phyloP scores from a whole-genome alignment of 2,797 vertebrate genomes.

The Sebastes flavidus region DNA sequence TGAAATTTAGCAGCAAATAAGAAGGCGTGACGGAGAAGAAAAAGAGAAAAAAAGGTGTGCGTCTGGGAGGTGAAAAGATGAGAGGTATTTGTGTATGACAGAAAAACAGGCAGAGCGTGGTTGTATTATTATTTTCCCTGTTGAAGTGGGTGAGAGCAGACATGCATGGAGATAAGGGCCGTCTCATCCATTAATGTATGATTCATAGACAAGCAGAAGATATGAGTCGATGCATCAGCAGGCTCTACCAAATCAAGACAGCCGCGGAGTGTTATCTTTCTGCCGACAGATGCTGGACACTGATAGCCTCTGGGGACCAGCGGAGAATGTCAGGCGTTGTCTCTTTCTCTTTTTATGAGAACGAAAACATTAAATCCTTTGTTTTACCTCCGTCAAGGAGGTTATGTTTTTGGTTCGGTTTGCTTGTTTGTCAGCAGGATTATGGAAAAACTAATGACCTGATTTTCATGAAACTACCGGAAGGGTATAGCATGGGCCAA shows the following conservation, averaged over 20 bases:
- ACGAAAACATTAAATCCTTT: constrained; percentile 3
- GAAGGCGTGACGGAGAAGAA: not conserved
- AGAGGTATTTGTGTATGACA: not conserved
- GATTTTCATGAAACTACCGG: not conserved
- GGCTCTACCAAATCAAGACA: constrained; percentile 66
- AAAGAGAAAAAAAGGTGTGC: not conserved
- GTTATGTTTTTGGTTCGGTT: not conserved
- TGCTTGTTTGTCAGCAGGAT: not conserved
- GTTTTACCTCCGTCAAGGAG: not conserved
- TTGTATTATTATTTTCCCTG: constrained; percentile 49
- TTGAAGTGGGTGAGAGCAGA: constrained; percentile 63
- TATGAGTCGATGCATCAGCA: constrained; percentile 77
- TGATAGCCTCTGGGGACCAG: constrained; percentile 54
- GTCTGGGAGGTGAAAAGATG: constrained; percentile 5
- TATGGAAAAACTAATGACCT: not conserved
- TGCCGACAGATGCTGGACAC: constrained; percentile 57
- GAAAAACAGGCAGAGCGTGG: not conserved
- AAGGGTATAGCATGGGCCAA: not conserved
- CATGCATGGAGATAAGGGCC: constrained; percentile 72
- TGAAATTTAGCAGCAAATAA: not conserved
- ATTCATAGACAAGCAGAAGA: constrained; percentile 72
- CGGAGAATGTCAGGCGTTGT: constrained; percentile 49
- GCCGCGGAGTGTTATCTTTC: constrained; percentile 69
- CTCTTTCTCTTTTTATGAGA: constrained; percentile 12
- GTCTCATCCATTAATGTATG: constrained; percentile 81